These are phyloP conservation scores for Schizothorax lantsangensis DNA, from an alignment of 2,797 vertebrate species.

Conservation along the genomic window DNA sequence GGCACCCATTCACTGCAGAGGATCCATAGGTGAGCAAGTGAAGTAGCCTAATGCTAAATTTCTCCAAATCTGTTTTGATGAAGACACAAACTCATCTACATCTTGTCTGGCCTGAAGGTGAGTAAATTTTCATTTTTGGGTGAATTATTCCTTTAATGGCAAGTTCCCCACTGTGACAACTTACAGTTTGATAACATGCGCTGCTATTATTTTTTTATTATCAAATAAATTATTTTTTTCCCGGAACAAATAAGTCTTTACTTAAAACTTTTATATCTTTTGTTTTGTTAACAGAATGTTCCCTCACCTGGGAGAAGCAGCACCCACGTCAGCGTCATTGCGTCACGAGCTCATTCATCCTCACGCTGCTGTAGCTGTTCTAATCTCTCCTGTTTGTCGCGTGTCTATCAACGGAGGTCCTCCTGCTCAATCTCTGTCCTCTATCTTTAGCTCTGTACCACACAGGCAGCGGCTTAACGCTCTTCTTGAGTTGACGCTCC, in stretches of 20 bases:
- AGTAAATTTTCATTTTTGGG: neutral
- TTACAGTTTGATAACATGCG: neutral
- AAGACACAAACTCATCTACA: neutral
- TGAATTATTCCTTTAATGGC: neutral
- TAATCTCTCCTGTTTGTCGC: slow-evolving; percentile 21
- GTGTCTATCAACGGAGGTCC: neutral
- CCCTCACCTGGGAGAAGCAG: slow-evolving; percentile 6
- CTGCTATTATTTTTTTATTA: neutral
- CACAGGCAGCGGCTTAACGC: slow-evolving; percentile 64
- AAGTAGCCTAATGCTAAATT: neutral
- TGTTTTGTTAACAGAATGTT: neutral
- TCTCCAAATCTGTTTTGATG: too few relatives aligned
- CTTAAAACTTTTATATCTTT: neutral
- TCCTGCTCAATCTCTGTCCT: slow-evolving; percentile 49
- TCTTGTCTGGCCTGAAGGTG: neutral
- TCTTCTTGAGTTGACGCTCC: neutral
- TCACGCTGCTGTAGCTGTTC: neutral
- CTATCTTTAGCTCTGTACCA: slow-evolving; percentile 75
- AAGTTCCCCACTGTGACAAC: neutral
- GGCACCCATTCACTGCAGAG: neutral
- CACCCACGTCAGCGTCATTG: slow-evolving; percentile 20
- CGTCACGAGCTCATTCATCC: slow-evolving; percentile 29
- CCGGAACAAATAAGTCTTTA: neutral
- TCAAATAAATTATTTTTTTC: too few relatives aligned
- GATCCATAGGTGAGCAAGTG: too few relatives aligned